These are phyloP conservation scores for Fulmarus glacialis DNA, from an alignment of 2,113 vertebrate species.

Conservation along the genomic window DNA sequence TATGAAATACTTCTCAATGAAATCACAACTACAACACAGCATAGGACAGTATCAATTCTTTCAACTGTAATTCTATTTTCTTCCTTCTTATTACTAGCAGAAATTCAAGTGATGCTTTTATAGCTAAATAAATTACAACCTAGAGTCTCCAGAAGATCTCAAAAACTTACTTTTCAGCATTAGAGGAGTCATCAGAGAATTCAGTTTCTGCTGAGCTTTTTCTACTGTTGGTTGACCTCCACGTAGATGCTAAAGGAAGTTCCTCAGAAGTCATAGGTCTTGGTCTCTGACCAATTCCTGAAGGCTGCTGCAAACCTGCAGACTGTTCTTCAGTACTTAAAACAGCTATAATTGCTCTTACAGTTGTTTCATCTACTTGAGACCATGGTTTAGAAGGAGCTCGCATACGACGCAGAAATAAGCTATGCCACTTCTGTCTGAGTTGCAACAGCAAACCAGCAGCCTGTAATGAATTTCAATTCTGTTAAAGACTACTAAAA, in stretches of 20 bases:
- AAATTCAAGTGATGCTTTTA: not conserved
- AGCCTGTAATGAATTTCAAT: slow-evolving; percentile 74
- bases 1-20: not conserved
- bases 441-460: slow-evolving; percentile 86
- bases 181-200: slow-evolving; percentile 63
- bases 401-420: slow-evolving; percentile 88
- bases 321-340: slow-evolving; percentile 86
- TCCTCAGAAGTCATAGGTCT: slow-evolving; percentile 84
- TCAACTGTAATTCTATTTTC: not conserved
- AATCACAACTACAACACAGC: not conserved
- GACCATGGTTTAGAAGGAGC: slow-evolving; percentile 88
- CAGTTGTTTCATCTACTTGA: slow-evolving; percentile 85
- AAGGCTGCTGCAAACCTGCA: slow-evolving; percentile 88
- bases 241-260: slow-evolving; percentile 59
- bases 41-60: not conserved
- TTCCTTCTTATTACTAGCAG: not conserved
- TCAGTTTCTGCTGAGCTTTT: slow-evolving; percentile 72
- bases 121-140: not conserved
- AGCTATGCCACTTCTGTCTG: slow-evolving; percentile 90
- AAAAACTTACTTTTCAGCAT: slow-evolving; percentile 77
- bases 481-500: not conserved
- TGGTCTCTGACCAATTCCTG: slow-evolving; percentile 93
- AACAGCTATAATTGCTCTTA: slow-evolving; percentile 84
- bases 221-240: slow-evolving; percentile 72
- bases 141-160: not conserved